Evolutionary conservation across 2,797 vertebrate genomes (phyloP).

Genomic region (Microchirus variegatus): DNA sequence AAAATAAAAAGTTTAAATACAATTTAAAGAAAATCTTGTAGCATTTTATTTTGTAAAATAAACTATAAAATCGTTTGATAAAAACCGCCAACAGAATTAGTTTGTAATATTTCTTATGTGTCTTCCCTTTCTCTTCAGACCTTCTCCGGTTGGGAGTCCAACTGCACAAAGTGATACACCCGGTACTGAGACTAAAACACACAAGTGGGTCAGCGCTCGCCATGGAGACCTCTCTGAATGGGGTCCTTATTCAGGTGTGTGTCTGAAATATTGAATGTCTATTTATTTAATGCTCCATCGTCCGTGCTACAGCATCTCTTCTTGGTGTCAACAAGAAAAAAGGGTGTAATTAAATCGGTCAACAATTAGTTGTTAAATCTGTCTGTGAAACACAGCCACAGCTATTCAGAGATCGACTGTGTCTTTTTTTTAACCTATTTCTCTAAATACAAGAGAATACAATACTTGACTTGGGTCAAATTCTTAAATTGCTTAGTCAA

Average conservation of each 20-base stretch:
- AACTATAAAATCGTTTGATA: too few relatives aligned
- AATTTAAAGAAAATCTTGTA: too few relatives aligned
- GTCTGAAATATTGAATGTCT: background rate
- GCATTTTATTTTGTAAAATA: too few relatives aligned
- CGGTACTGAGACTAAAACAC: conserved; percentile 42
- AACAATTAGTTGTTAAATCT: background rate
- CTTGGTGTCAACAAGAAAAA: background rate
- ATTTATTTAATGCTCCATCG: background rate
- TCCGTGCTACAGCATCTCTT: background rate
- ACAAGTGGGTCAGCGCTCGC: conserved; percentile 72
- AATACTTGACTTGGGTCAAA: too few relatives aligned
- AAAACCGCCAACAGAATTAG: background rate
- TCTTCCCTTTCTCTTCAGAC: conserved; percentile 32
- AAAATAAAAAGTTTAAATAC: too few relatives aligned
- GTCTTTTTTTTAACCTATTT: too few relatives aligned
- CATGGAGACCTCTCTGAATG: conserved; percentile 79
- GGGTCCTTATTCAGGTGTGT: conserved; percentile 80
- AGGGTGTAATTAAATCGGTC: background rate
- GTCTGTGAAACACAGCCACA: too few relatives aligned
- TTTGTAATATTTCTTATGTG: background rate
- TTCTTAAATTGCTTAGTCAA: background rate
- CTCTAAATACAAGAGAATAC: too few relatives aligned
- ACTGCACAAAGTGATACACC: background rate
- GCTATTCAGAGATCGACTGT: too few relatives aligned
- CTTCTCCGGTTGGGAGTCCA: conserved; percentile 19